These are phyloP conservation scores for Dicentrarchus labrax DNA, from an alignment of 2,113 vertebrate species.

Conservation along the genomic window DNA sequence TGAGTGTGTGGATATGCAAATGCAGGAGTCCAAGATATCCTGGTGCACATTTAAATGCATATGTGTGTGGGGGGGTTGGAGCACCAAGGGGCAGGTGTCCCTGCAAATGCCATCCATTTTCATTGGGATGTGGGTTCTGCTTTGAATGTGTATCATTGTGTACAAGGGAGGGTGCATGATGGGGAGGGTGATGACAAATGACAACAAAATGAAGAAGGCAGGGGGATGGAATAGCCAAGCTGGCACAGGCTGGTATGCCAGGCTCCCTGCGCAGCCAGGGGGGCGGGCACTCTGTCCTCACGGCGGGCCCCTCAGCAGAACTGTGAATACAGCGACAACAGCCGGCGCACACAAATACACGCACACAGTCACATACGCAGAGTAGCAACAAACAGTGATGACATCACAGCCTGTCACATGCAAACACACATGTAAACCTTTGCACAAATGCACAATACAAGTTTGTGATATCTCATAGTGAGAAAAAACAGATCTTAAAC, in stretches of 20 bases:
- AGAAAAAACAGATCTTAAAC: too few relatives aligned
- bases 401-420: slow-evolving; percentile 30
- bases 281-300: slow-evolving; percentile 59
- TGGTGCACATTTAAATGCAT: slow-evolving; percentile 2
- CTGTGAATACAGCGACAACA: slow-evolving; percentile 73
- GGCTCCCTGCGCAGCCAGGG: slow-evolving; percentile 49
- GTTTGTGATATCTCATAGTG: not conserved
- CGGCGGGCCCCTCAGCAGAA: slow-evolving; percentile 53
- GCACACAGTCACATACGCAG: slow-evolving; percentile 11
- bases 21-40: slow-evolving; percentile 17
- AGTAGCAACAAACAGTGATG: slow-evolving; percentile 36
- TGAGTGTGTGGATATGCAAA: slow-evolving; percentile 20
- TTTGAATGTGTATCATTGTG: slow-evolving; percentile 13
- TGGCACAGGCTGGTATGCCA: slow-evolving; percentile 57
- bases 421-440: slow-evolving; percentile 24
- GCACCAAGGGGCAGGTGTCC: slow-evolving; percentile 70
- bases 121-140: slow-evolving; percentile 16
- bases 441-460: not conserved
- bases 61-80: slow-evolving; percentile 13
- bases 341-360: slow-evolving; percentile 39
- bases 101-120: slow-evolving; percentile 65
- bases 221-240: slow-evolving; percentile 58
- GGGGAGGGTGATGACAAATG: slow-evolving; percentile 66
- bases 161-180: slow-evolving; percentile 1
- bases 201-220: slow-evolving; percentile 69